phyloP scores from a whole-genome alignment of 2,797 vertebrate species.

The Gymnodraco acuticeps region DNA sequence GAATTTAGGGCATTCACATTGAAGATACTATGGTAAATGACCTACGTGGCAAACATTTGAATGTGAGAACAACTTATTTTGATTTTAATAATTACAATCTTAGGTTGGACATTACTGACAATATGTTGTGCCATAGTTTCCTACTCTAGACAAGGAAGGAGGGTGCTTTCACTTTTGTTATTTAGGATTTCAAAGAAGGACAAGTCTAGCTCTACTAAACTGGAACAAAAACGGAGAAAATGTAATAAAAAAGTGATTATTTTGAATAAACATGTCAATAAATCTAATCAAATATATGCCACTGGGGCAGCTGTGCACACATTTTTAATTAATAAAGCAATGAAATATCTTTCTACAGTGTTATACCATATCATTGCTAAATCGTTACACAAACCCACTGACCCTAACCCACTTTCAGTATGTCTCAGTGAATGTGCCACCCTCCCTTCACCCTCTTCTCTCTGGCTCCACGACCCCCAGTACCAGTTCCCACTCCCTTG shows the following conservation, averaged over 20 bases:
- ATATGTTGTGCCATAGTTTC: slow-evolving; percentile 11
- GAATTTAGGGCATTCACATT: not conserved
- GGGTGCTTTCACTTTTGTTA: not conserved
- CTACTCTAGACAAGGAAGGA: not conserved
- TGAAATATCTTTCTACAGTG: slow-evolving; percentile 17
- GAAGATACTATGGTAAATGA: not conserved
- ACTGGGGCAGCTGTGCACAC: slow-evolving; percentile 29
- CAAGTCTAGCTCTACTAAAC: not conserved
- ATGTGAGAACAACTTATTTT: not conserved
- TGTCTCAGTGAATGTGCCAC: slow-evolving; percentile 48
- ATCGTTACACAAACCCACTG: slow-evolving; percentile 58
- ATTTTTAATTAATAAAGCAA: slow-evolving; percentile 30
- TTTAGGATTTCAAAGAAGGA: not conserved
- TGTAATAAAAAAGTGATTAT: not conserved
- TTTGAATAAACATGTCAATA: slow-evolving; percentile 7
- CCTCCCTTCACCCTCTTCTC: slow-evolving; percentile 46
- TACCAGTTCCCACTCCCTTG: slow-evolving; percentile 36
- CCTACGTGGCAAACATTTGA: not conserved
- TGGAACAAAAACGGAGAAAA: not conserved
- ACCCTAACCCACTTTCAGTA: slow-evolving; percentile 62
- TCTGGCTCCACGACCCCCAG: slow-evolving; percentile 41
- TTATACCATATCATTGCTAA: slow-evolving; percentile 23
- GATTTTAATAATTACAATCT: not conserved
- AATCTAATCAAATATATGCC: not conserved
- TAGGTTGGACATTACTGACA: slow-evolving; percentile 2